Conservation (phyloP, 2,888 invertebrate genomes). For the Phaedon cochleariae region DNA sequence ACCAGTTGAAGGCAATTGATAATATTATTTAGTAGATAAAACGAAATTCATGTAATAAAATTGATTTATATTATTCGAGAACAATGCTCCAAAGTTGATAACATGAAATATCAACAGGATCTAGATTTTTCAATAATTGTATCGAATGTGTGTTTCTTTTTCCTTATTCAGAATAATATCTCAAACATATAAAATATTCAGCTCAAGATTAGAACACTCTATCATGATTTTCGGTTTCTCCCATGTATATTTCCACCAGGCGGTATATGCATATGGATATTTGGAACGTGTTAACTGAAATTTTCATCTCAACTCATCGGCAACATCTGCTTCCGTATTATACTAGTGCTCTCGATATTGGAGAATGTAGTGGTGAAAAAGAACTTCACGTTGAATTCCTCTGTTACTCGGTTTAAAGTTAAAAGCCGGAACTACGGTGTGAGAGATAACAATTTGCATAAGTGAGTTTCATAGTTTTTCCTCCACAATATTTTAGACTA, state of each 20-base stretch:
- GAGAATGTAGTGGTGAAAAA: constrained; percentile 13
- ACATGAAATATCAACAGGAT: too few relatives aligned
- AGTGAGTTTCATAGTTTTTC: neutral
- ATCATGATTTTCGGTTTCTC: neutral
- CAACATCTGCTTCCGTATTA: constrained; percentile 27
- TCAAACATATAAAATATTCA: neutral
- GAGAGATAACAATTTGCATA: neutral
- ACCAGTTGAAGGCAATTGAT: too few relatives aligned
- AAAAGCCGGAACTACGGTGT: neutral
- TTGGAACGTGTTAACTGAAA: constrained; percentile 28
- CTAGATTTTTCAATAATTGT: too few relatives aligned
- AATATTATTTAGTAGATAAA: too few relatives aligned
- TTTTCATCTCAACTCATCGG: constrained; percentile 32
- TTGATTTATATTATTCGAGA: too few relatives aligned
- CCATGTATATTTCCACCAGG: constrained; percentile 1
- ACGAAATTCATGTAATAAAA: too few relatives aligned
- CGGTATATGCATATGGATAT: constrained; percentile 18
- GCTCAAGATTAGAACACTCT: neutral
- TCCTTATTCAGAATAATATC: neutral
- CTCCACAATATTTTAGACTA: too few relatives aligned
- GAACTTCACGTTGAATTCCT: neutral
- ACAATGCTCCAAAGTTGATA: too few relatives aligned
- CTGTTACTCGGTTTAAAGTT: neutral
- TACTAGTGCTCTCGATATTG: constrained; percentile 30
- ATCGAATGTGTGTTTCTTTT: neutral